phyloP scores from a whole-genome alignment of 1,140 invertebrate genomes.

The Ceratitis capitata region DNA sequence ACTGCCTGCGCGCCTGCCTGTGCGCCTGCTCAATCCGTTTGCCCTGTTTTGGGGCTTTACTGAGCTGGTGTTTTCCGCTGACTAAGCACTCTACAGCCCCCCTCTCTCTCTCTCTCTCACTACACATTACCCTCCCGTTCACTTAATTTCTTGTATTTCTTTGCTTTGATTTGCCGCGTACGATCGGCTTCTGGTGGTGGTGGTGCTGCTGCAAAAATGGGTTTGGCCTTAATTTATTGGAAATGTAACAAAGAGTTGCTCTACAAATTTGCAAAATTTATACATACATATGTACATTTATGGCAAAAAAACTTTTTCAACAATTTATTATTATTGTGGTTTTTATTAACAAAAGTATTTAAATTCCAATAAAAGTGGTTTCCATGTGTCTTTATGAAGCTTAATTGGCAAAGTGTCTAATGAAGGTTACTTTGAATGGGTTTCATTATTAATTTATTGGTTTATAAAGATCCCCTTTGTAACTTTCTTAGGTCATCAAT shows the following conservation, averaged over 20 bases:
- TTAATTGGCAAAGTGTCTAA: not conserved
- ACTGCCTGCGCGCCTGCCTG: not conserved
- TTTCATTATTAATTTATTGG: too few species aligned
- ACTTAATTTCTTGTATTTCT: not conserved
- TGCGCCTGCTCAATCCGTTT: not conserved
- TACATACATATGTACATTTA: not conserved
- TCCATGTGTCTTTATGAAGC: not conserved
- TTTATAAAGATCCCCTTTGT: too few species aligned
- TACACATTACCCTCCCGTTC: not conserved
- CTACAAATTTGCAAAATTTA: not conserved
- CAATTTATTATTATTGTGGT: not conserved
- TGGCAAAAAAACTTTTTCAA: not conserved
- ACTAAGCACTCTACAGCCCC: not conserved
- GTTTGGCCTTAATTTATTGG: not conserved
- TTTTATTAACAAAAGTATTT: not conserved
- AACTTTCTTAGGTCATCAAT: too few species aligned
- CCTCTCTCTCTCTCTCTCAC: too few species aligned
- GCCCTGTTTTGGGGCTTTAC: not conserved
- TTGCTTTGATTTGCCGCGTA: not conserved
- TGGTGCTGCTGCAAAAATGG: not conserved
- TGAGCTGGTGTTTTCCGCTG: not conserved
- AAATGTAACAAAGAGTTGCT: not conserved
- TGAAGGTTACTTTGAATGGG: too few species aligned
- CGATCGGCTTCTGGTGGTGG: too few species aligned
- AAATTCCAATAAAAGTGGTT: not conserved